Evolutionary conservation across 2,797 vertebrate species (phyloP).

Genomic region (Mergus octosetaceus): DNA sequence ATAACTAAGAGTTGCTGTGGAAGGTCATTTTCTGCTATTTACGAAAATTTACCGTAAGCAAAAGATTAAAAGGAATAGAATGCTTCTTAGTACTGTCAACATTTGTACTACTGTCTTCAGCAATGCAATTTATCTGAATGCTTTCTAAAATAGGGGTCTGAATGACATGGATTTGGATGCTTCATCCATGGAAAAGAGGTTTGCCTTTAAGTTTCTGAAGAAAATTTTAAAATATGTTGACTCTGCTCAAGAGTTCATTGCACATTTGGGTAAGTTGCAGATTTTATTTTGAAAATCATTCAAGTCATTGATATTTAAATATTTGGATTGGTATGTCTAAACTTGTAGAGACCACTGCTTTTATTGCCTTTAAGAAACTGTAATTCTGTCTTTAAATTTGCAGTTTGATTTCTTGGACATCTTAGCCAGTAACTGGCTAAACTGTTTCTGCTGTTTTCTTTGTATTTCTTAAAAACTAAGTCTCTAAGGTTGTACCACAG

Average conservation of each 20-base stretch:
- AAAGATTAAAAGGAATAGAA: not conserved
- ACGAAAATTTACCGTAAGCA: not conserved
- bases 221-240: conserved; percentile 97
- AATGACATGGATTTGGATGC: conserved; percentile 93
- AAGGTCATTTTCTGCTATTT: not conserved
- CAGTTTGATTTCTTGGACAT: not conserved
- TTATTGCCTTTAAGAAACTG: not conserved
- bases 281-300: not conserved
- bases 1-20: no score
- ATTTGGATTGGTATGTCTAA: not conserved
- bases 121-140: not conserved
- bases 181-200: conserved; percentile 97
- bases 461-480: not conserved
- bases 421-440: not conserved
- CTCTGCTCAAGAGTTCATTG: conserved; percentile 96
- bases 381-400: not conserved
- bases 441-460: not conserved
- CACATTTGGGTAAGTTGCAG: conserved; percentile 88
- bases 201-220: conserved; percentile 96
- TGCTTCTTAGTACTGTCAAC: not conserved
- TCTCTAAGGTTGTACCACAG: not conserved
- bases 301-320: not conserved
- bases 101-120: not conserved
- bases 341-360: not conserved
- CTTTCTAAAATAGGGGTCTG: conserved; percentile 81